phyloP scores from a whole-genome alignment of 1,140 invertebrate genomes.

The Phthorimaea operculella region DNA sequence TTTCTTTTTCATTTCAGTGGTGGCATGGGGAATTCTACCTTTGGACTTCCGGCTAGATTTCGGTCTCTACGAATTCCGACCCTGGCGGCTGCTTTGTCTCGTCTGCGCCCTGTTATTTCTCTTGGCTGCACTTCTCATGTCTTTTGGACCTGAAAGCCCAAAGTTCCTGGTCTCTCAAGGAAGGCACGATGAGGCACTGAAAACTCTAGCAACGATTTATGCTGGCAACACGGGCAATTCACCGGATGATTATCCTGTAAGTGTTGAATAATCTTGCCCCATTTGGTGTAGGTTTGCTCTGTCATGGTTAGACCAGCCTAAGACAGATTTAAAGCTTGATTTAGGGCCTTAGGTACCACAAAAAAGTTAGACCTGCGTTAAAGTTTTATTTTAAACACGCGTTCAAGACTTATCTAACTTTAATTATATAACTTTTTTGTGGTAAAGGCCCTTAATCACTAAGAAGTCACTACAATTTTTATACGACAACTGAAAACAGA shows the following conservation, averaged over 20 bases:
- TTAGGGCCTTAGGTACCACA: too few relatives aligned
- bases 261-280: constrained; percentile 2
- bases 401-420: too few relatives aligned
- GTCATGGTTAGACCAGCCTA: too few relatives aligned
- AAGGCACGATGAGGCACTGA: constrained; percentile 69
- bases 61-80: constrained; percentile 62
- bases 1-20: constrained; percentile 48
- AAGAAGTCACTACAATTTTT: too few relatives aligned
- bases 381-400: too few relatives aligned
- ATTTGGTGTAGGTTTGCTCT: too few relatives aligned
- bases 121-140: constrained; percentile 63
- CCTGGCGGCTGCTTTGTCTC: constrained; percentile 73
- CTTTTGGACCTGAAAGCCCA: constrained; percentile 78
- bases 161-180: constrained; percentile 78
- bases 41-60: constrained; percentile 58
- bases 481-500: too few relatives aligned
- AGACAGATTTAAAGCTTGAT: too few relatives aligned
- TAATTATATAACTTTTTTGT: too few relatives aligned
- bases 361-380: too few relatives aligned
- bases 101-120: constrained; percentile 49
- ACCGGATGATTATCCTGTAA: constrained; percentile 44
- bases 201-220: constrained; percentile 71
- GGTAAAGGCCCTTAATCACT: too few relatives aligned
- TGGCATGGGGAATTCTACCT: constrained; percentile 74
- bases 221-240: constrained; percentile 69